Base-by-base conservation (phyloP, 1,140 invertebrate genomes). In the Euura saliciscinereae region DNA sequence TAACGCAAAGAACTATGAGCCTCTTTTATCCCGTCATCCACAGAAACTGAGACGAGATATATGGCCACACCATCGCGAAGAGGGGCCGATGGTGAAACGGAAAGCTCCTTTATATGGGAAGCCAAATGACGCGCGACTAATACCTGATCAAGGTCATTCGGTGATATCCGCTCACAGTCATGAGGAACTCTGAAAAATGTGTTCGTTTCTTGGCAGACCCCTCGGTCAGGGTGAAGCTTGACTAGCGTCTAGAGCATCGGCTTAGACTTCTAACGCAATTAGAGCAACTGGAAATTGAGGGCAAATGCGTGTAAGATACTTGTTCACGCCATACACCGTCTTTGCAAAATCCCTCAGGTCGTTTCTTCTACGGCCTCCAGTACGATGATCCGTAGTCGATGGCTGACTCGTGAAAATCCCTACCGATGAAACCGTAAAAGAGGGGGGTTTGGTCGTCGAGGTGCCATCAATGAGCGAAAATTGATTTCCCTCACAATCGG, bases 51-150 rank as follows among this genome's bases (percentile, higher is more conserved):
- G 51, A 59, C 51, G 5, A 59, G 51, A 59, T 59, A 59, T n/a
- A 59, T 59, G 51, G 13, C 51, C 51, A n/a, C 13, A 4, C 13
- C 8, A 59, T n/a, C 51, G 51, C 28, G 28, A 11, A 8, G 51
- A n/a, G 51, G 51, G 51, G 51, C 10, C 10, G 13, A 59, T 28
- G 51, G 13, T 11, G 51, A n/a, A 59, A 59, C 10, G 51, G 51
- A 59, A 59, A 59, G 51, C 51, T 59, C 5, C 51, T 59, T 59
- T 11, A 8, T 8, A 59, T 11, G 8, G 51, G 51, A 59, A 59
- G 51, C 51, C 51, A 59, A 59, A 59, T 59, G 51, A 59, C 51
- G 51, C 51, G 51, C 51, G 51, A 59, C 51, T 59, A 59, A 59
- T 59, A 59, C 51, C 51, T 59, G 51, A 59, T 59, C 51, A 59